These are phyloP conservation scores for Myoxocephalus aenaeus DNA, from an alignment of 2,797 vertebrate genomes.

Conservation along the genomic window DNA sequence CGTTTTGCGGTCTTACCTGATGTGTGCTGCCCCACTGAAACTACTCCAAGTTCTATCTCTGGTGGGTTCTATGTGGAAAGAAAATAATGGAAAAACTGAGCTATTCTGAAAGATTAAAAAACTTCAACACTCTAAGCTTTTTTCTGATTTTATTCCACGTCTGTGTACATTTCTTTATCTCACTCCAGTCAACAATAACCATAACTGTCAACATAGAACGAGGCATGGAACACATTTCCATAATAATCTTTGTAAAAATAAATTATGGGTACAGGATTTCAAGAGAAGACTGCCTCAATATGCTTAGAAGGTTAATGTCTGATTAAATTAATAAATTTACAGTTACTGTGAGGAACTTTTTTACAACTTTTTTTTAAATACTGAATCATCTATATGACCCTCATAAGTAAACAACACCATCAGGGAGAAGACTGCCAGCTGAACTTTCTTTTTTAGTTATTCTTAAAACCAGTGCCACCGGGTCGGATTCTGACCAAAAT, in stretches of 20 bases:
- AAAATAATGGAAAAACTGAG: background rate
- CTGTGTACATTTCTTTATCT: background rate
- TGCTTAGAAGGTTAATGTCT: background rate
- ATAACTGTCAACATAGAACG: background rate
- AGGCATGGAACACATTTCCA: background rate
- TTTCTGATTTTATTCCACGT: background rate
- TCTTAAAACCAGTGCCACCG: background rate
- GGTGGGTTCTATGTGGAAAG: conserved; percentile 27
- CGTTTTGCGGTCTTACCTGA: conserved; percentile 32
- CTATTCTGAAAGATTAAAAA: background rate
- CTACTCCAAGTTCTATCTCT: conserved; percentile 24
- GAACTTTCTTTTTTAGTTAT: background rate
- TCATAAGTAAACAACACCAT: background rate
- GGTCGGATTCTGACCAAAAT: too few relatives aligned
- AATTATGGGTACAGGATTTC: background rate
- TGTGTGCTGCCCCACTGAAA: conserved; percentile 43
- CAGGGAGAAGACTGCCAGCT: background rate
- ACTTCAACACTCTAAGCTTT: background rate
- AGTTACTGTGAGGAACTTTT: background rate
- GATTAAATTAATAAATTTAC: background rate
- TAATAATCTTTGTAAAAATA: conserved; percentile 1
- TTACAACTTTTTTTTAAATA: background rate
- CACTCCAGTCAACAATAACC: background rate
- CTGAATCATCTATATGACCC: background rate
- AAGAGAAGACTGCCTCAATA: background rate